Percentiles rank a stretch among this genome's conserved stretches.
These are phyloP conservation scores for Neopipo cinnamomea DNA, from an alignment of 2,113 vertebrate species.

Conservation along the genomic window DNA sequence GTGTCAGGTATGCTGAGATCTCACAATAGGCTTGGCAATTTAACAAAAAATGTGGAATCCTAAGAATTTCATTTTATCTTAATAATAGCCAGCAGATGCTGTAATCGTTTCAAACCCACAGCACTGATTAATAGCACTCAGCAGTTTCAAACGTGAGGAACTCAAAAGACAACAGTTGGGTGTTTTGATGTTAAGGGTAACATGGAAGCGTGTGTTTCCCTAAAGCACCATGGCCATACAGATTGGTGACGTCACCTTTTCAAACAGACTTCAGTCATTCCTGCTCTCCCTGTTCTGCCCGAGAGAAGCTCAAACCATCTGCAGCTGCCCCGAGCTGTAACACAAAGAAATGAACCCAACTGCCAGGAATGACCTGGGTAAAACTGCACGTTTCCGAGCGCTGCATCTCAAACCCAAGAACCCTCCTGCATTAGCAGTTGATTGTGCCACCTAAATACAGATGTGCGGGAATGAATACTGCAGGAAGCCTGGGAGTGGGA, in stretches of 20 bases:
- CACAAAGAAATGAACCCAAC: neutral
- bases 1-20: neutral
- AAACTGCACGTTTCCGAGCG: neutral
- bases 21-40: neutral
- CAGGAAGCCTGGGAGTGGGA: neutral
- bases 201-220: neutral
- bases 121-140: neutral
- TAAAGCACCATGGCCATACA: neutral
- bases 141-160: neutral
- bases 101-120: neutral
- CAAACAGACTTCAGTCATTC: neutral
- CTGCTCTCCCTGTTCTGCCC: neutral
- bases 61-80: constrained; percentile 32
- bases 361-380: neutral
- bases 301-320: neutral
- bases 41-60: neutral
- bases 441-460: neutral
- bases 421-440: neutral
- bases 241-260: neutral
- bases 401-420: neutral
- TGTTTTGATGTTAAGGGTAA: neutral
- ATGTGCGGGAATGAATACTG: rapidly evolving
- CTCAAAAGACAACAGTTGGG: neutral
- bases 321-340: neutral
- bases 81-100: constrained; percentile 18